Evolutionary conservation across 2,113 vertebrate species (phyloP).

Genomic region (Suncus etruscus): DNA sequence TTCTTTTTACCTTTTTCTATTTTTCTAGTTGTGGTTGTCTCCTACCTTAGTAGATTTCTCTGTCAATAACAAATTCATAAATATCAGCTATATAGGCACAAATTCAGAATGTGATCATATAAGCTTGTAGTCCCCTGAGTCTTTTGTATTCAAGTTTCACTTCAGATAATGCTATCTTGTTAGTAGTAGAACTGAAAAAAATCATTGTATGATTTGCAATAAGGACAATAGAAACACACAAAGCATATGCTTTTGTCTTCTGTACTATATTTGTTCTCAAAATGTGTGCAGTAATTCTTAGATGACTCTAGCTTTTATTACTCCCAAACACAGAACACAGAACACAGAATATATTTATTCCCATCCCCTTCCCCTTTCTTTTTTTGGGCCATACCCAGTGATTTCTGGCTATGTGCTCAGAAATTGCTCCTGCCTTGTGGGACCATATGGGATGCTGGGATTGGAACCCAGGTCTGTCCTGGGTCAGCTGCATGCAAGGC

Average conservation of each 20-base stretch:
- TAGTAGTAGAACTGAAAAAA: not conserved
- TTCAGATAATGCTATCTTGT: not conserved
- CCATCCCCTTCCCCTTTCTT: not conserved
- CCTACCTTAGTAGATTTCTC: not conserved
- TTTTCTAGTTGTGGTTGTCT: not conserved
- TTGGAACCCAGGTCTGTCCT: no score
- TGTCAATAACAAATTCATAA: not conserved
- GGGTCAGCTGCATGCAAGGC: no score
- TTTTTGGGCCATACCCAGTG: no score
- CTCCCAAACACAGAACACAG: conserved; percentile 27
- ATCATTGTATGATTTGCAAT: fast-evolving
- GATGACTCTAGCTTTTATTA: not conserved
- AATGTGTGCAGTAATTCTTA: not conserved
- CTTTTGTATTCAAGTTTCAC: not conserved
- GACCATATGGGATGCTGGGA: no score
- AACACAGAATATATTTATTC: not conserved
- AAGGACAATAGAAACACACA: fast-evolving
- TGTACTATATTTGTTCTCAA: not conserved
- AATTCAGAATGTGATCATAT: not conserved
- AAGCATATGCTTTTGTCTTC: not conserved
- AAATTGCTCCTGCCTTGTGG: no score
- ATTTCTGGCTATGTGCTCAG: no score
- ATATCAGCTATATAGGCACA: fast-evolving
- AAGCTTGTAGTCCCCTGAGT: not conserved
- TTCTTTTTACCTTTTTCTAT: not conserved